Percentiles rank a stretch among this genome's conserved stretches.
These are phyloP conservation scores for Bacillus rossius DNA, from an alignment of 1,140 invertebrate genomes.

Conservation along the genomic window DNA sequence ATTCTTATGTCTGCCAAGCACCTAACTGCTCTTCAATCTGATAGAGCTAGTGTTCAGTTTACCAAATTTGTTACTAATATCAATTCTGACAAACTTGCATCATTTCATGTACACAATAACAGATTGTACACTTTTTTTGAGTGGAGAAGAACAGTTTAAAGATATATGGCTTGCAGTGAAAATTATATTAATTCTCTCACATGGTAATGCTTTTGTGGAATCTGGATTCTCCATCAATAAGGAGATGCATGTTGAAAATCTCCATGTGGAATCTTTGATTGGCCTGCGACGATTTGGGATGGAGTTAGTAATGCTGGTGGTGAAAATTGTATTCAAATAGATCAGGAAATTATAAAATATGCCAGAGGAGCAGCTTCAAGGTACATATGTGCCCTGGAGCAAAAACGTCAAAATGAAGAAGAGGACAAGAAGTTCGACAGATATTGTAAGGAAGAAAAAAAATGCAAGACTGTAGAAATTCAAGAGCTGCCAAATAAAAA, in stretches of 20 bases:
- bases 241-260: slow-evolving; percentile 18
- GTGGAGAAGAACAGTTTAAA: slow-evolving; percentile 1
- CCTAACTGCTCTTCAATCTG: slow-evolving; percentile 16
- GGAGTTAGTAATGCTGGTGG: slow-evolving; percentile 10
- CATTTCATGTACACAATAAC: slow-evolving; percentile 10
- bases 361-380: too few species aligned
- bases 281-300: slow-evolving; percentile 20
- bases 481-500: slow-evolving; percentile 23
- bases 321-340: too few species aligned
- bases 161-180: slow-evolving; percentile 9
- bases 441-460: too few species aligned
- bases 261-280: slow-evolving; percentile 17
- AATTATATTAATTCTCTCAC: slow-evolving; percentile 19
- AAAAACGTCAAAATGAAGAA: too few species aligned
- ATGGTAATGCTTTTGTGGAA: slow-evolving; percentile 17
- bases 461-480: too few species aligned
- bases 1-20: slow-evolving; percentile 10
- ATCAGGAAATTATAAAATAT: too few species aligned
- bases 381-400: too few species aligned
- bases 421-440: too few species aligned
- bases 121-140: slow-evolving; percentile 17
- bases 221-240: slow-evolving; percentile 23
- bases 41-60: slow-evolving; percentile 12
- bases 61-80: slow-evolving; percentile 9
- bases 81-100: slow-evolving; percentile 3